Conservation (phyloP, 2,888 invertebrate genomes). For the Coremacera marginata region DNA sequence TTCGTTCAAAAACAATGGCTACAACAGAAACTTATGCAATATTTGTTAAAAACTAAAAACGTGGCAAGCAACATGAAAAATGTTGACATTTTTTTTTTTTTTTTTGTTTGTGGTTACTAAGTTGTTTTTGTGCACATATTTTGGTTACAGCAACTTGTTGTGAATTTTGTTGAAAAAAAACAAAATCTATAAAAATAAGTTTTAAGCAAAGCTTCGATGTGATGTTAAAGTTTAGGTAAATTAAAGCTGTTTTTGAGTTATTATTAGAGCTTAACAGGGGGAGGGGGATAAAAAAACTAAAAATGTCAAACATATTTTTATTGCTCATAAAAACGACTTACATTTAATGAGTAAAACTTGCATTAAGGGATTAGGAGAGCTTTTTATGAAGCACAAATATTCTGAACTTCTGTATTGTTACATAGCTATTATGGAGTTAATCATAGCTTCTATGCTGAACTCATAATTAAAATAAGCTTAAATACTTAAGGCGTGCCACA, state of each 20-base stretch:
- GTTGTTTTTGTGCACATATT: not conserved
- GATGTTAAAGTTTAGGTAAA: not conserved
- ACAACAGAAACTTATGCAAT: slow-evolving; percentile 7
- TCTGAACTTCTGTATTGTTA: not conserved
- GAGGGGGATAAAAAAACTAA: too few relatives aligned
- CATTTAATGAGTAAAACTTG: too few relatives aligned
- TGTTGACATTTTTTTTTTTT: slow-evolving; percentile 19
- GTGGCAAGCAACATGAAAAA: slow-evolving; percentile 12
- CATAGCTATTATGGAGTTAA: not conserved
- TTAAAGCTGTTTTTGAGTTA: not conserved
- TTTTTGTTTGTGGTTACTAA: not conserved
- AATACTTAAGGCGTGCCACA: not conserved
- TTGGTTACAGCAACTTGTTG: not conserved
- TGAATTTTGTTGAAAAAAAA: not conserved
- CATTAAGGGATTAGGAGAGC: not conserved
- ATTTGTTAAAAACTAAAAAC: not conserved
- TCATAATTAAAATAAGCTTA: not conserved
- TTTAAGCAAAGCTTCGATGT: not conserved
- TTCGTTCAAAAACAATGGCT: not conserved
- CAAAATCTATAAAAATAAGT: not conserved
- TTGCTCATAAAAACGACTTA: too few relatives aligned
- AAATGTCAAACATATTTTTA: too few relatives aligned
- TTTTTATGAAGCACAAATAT: not conserved
- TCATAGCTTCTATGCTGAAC: not conserved
- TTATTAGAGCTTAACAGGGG: too few relatives aligned